Percentiles rank a stretch among this genome's conserved stretches.
These are phyloP conservation scores for Oscheius sp. DNA, from an alignment of 1,140 invertebrate species.

Conservation along the genomic window DNA sequence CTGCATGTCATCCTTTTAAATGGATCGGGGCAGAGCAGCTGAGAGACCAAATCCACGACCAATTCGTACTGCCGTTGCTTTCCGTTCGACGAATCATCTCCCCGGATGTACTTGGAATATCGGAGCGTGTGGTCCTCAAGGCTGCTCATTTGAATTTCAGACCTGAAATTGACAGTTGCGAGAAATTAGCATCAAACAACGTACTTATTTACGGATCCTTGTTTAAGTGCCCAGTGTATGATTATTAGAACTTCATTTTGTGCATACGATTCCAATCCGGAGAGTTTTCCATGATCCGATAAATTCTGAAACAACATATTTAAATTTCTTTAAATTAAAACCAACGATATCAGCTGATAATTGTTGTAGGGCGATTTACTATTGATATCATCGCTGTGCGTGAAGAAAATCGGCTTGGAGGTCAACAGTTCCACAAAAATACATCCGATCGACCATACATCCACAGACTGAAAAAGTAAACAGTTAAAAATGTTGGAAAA, in stretches of 20 bases:
- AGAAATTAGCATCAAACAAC: background rate
- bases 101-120: background rate
- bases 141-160: background rate
- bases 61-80: background rate
- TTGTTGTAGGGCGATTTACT: slow-evolving; percentile 99
- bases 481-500: background rate
- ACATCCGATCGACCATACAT: slow-evolving; percentile 99
- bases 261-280: too few relatives aligned
- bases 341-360: slow-evolving; percentile 81
- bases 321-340: background rate
- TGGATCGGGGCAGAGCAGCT: slow-evolving; percentile 94
- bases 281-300: slow-evolving; percentile 84
- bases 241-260: too few relatives aligned
- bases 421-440: slow-evolving; percentile 96
- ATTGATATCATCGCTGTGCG: slow-evolving; percentile 98
- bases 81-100: too few relatives aligned
- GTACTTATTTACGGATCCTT: slow-evolving; percentile 86
- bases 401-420: slow-evolving; percentile 98
- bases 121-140: background rate
- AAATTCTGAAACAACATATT: slow-evolving; percentile 79
- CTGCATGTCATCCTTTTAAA: slow-evolving; percentile 95
- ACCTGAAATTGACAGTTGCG: slow-evolving; percentile 48
- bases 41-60: slow-evolving; percentile 72
- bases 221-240: slow-evolving; percentile 56
- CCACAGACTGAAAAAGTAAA: slow-evolving; percentile 63